Base-by-base conservation (phyloP, 2,113 vertebrate species). In the Noctilio leporinus region DNA sequence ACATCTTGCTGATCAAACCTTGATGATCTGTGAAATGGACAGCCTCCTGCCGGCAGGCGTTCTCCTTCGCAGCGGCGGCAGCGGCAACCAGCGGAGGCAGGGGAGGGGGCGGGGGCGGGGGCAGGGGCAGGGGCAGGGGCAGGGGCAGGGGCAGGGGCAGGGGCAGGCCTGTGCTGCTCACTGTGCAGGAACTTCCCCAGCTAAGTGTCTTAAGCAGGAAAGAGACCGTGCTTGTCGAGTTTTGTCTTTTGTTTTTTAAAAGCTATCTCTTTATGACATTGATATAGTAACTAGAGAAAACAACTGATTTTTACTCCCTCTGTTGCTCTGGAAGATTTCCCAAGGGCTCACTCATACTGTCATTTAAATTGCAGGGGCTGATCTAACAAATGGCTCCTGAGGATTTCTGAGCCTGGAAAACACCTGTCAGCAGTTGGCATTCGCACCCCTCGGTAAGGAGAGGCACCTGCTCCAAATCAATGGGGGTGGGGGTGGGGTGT, bases 301-400 rank as follows among this genome's bases (percentile, higher is more conserved):
- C 4, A 26, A 28, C 55, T 22, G 69, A 14, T 16, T 19, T 65
- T 38, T 15, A 30, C n/a, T 73, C 86, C 30, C 14, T 62, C 67
- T 85, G 45, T 57, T n/a, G 24, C 38, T 77, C n/a, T 10, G 28
- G 47, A 26, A 15, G 33, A 3, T 30, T 43, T 59, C 94, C 65
- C 40, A 16, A 30, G 53, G 33, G 26, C 69, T 95, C 72, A 24
- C 35, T 95, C 72, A 24, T n/a, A 20, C 24, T 5, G 1, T n/a
- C 91, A 43, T 83, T 38, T 93, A 51, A 93, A 92, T 96, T 93
- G 57, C 96, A 95, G 97, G 87, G 88, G 94, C 94, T 77, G 53
- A 3, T 73, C 47, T 96, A 83, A 64, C 38, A 10, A 1, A 4
- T 57, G 80, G 80, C 70, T 69, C 80, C 53, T 43, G 82, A 49